A percentile compares a stretch with the other conserved stretches of the same genome.
Conservation (phyloP, 2,888 invertebrate genomes). For the Lepetodrilus schrolli region DNA sequence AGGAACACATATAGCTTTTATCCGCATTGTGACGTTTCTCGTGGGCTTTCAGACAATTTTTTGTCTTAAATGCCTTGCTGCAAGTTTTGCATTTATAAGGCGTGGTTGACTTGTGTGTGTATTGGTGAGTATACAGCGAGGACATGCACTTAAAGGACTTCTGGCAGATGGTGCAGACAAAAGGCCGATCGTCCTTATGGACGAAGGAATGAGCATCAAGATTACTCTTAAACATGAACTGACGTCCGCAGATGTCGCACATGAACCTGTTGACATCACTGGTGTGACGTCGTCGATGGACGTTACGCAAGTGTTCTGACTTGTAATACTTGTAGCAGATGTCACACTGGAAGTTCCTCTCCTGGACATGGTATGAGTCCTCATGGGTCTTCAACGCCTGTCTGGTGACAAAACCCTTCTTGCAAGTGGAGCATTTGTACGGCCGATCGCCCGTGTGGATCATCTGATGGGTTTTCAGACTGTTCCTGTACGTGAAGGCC, state of each 20-base stretch:
- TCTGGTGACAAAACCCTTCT: slow-evolving; percentile 62
- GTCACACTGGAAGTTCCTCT: slow-evolving; percentile 56
- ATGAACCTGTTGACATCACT: slow-evolving; percentile 55
- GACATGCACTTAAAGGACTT: slow-evolving; percentile 66
- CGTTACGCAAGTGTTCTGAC: slow-evolving; percentile 58
- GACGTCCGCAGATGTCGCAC: slow-evolving; percentile 67
- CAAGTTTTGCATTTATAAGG: slow-evolving; percentile 62
- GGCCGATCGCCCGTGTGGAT: slow-evolving; percentile 63
- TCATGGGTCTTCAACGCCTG: slow-evolving; percentile 55
- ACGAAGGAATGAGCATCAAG: slow-evolving; percentile 65
- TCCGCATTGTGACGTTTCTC: slow-evolving; percentile 60
- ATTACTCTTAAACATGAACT: slow-evolving; percentile 67
- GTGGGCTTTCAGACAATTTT: slow-evolving; percentile 66
- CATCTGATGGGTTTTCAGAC: slow-evolving; percentile 63
- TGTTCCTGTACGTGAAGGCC: slow-evolving; percentile 66
- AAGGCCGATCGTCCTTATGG: slow-evolving; percentile 60
- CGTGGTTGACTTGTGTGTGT: slow-evolving; percentile 61
- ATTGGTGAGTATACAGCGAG: slow-evolving; percentile 68
- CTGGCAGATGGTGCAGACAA: slow-evolving; percentile 59
- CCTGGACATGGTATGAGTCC: slow-evolving; percentile 53
- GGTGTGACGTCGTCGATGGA: slow-evolving; percentile 62
- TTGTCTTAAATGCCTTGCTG: slow-evolving; percentile 68
- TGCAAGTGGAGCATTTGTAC: slow-evolving; percentile 59
- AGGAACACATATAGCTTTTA: slow-evolving; percentile 58
- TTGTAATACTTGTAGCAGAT: slow-evolving; percentile 66